Evolutionary conservation across 2,113 vertebrate genomes (phyloP).

Genomic region (Cariama cristata): DNA sequence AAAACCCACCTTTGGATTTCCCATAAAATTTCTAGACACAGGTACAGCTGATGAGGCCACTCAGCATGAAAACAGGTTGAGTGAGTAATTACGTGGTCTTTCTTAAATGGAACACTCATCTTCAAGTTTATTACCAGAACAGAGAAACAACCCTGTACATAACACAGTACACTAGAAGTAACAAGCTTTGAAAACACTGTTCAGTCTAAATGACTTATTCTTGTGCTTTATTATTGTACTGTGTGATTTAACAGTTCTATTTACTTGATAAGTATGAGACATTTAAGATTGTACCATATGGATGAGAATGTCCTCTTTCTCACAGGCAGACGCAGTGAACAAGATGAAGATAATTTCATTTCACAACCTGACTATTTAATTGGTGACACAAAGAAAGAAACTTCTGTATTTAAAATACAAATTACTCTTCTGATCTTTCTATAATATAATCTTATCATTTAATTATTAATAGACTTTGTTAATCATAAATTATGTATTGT

Average conservation of each 20-base stretch:
- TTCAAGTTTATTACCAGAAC: neutral
- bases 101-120: neutral
- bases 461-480: slow-evolving; percentile 46
- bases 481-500: slow-evolving; percentile 67
- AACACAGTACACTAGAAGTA: neutral
- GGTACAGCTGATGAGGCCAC: neutral
- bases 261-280: neutral
- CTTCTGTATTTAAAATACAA: neutral
- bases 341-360: neutral
- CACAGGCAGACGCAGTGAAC: neutral
- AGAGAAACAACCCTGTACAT: neutral
- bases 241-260: neutral
- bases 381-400: neutral
- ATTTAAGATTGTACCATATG: neutral
- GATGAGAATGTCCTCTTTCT: neutral
- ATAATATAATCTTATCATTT: slow-evolving; percentile 7
- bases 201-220: neutral
- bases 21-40: neutral
- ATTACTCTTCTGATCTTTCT: neutral
- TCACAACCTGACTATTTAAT: neutral
- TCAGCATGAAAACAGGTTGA: neutral
- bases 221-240: neutral
- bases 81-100: neutral
- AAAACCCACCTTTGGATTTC: neutral
- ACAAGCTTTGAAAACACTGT: neutral